A percentile compares a stretch with the other conserved stretches of the same genome.
Conservation (phyloP, 2,113 vertebrate genomes). For the Pelecanoides urinatrix region DNA sequence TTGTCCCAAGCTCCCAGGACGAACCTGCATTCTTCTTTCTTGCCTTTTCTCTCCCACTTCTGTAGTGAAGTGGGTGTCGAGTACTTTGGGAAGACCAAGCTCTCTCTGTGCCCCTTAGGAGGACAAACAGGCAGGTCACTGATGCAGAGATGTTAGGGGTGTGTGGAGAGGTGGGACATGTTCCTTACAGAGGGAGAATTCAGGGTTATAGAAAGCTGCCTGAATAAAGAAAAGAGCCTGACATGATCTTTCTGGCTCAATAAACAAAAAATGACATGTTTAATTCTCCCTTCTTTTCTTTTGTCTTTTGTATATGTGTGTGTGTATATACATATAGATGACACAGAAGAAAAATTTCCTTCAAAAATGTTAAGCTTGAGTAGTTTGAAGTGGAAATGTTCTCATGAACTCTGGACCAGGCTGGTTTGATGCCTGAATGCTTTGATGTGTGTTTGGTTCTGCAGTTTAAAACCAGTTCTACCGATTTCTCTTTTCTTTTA, state of each 20-base stretch:
- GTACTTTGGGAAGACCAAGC: not conserved
- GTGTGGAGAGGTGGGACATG: no score
- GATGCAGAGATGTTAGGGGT: accelerated
- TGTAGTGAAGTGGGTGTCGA: accelerated
- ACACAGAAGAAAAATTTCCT: not conserved
- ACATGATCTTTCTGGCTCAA: not conserved
- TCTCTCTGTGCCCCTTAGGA: not conserved
- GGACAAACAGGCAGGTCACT: accelerated
- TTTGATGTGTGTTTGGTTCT: not conserved
- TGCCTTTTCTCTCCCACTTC: not conserved
- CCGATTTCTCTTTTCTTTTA: accelerated
- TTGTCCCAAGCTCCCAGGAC: not conserved
- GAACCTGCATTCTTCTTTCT: not conserved
- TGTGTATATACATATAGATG: not conserved
- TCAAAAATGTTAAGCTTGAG: not conserved
- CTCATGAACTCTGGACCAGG: not conserved
- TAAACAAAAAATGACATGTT: not conserved
- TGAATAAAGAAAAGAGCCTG: not conserved
- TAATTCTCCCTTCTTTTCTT: not conserved
- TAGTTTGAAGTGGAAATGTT: constrained; percentile 38
- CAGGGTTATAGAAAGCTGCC: not conserved
- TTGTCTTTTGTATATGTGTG: not conserved
- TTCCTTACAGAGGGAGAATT: not conserved
- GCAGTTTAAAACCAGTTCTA: not conserved
- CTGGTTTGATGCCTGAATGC: not conserved